Evolutionary conservation across 1,140 invertebrate genomes (phyloP).

Genomic region (Cephus cinctus): DNA sequence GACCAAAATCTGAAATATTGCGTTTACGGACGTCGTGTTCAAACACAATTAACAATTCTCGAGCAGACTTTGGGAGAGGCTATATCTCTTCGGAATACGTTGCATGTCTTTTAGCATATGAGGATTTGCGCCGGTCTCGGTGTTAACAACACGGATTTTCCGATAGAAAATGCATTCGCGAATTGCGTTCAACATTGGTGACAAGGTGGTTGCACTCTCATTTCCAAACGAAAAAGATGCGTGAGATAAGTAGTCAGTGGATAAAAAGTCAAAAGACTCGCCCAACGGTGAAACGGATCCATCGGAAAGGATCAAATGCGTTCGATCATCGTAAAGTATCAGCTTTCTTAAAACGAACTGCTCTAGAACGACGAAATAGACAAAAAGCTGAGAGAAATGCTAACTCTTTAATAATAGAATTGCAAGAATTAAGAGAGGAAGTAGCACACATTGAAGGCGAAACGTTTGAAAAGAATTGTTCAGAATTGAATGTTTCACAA

Average conservation of each 20-base stretch:
- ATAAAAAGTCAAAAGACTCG: background rate
- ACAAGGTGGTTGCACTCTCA: background rate
- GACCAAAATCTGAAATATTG: background rate
- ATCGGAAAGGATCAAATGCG: background rate
- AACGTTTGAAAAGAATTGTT: no score
- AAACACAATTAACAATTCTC: background rate
- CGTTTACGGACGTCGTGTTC: slow-evolving; percentile 1
- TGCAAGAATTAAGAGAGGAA: no score
- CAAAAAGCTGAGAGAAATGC: no score
- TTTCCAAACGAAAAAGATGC: slow-evolving; percentile 1
- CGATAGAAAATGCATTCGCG: background rate
- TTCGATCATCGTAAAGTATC: background rate
- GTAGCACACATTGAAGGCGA: no score
- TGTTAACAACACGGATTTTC: background rate
- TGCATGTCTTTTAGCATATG: background rate
- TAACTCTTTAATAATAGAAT: no score
- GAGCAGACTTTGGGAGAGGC: background rate
- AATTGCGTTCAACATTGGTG: background rate
- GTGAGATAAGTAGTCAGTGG: background rate
- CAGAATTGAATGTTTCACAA: no score
- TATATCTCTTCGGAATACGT: background rate
- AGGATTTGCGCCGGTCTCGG: background rate
- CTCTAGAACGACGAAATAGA: no score
- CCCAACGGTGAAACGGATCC: background rate
- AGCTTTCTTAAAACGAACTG: background rate